phyloP scores from a whole-genome alignment of 2,797 vertebrate species.

The Cuculus canorus region DNA sequence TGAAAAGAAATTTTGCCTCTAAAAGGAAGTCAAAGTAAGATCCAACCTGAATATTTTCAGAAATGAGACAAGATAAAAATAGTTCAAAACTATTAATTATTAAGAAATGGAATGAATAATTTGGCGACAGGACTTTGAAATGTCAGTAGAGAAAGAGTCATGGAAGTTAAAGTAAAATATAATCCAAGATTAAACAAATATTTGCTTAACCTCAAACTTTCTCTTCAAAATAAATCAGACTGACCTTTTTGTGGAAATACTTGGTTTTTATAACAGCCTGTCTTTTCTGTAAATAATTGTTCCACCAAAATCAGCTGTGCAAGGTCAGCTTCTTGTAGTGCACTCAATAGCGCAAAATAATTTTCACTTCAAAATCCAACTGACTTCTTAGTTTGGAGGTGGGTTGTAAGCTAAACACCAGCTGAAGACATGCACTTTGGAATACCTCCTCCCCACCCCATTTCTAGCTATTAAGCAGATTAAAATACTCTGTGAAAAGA shows the following conservation, averaged over 20 bases:
- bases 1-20: not conserved
- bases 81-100: not conserved
- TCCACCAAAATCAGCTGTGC: not conserved
- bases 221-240: not conserved
- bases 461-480: not conserved
- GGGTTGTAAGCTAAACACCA: not conserved
- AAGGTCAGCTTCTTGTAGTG: not conserved
- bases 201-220: not conserved
- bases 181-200: not conserved
- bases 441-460: not conserved
- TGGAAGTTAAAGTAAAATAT: not conserved
- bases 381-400: not conserved
- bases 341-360: not conserved
- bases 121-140: not conserved
- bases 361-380: not conserved
- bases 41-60: not conserved
- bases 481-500: not conserved
- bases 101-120: not conserved
- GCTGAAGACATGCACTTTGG: not conserved
- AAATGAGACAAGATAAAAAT: not conserved
- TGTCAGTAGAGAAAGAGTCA: not conserved
- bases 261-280: accelerated
- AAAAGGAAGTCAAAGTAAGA: not conserved
- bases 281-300: not conserved
- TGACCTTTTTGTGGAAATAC: not conserved